Evolutionary conservation across 2,113 vertebrate species (phyloP).

Genomic region (Daphoenositta chrysoptera): DNA sequence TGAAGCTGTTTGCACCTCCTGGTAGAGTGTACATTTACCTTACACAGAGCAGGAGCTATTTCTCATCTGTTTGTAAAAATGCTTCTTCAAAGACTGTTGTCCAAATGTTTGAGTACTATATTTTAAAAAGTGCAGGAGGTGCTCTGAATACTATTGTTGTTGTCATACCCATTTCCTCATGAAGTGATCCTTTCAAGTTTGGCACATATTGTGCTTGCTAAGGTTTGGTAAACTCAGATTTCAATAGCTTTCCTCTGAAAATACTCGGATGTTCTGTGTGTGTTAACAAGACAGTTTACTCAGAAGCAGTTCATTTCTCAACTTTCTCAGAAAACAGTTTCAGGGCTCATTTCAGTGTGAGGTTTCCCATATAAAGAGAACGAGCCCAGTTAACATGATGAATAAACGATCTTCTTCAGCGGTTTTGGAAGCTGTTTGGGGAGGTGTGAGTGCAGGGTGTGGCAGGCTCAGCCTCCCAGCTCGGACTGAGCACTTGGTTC

Average conservation of each 20-base stretch:
- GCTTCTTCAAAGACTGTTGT: neutral
- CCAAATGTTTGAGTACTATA: neutral
- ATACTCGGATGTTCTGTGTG: neutral
- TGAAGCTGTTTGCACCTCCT: neutral
- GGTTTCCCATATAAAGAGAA: neutral
- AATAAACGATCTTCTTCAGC: rapidly evolving
- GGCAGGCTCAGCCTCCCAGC: neutral
- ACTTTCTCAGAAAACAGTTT: neutral
- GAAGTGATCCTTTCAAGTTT: neutral
- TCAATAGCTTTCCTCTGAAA: neutral
- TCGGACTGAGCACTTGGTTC: neutral
- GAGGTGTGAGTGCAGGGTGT: neutral
- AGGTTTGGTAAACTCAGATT: neutral
- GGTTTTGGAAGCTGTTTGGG: neutral
- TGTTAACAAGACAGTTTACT: neutral
- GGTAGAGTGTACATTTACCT: neutral
- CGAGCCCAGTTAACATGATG: neutral
- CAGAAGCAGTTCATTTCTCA: neutral
- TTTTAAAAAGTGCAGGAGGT: neutral
- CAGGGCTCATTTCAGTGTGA: neutral
- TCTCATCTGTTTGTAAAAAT: neutral
- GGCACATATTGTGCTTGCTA: neutral
- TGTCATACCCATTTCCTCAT: neutral
- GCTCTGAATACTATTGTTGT: neutral
- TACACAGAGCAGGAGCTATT: neutral